These are phyloP conservation scores for Tridacna gigas DNA, from an alignment of 2,888 invertebrate genomes.

Conservation along the genomic window DNA sequence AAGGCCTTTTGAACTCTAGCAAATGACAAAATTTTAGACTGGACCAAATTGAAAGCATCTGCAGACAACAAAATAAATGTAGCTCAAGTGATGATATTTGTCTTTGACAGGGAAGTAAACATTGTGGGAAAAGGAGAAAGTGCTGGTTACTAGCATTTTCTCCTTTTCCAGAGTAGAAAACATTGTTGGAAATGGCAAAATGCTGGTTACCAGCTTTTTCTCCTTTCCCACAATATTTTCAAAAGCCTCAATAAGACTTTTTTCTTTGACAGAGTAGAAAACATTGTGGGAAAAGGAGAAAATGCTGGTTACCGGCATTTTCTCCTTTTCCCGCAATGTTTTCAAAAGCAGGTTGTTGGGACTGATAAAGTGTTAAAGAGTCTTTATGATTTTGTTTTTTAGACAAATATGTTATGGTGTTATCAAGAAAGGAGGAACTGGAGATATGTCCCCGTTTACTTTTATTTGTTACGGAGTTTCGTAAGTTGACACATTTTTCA, in stretches of 20 bases:
- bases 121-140: background rate
- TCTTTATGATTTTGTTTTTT: slow-evolving; percentile 51
- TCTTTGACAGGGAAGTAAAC: background rate
- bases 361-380: background rate
- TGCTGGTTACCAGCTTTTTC: too few relatives aligned
- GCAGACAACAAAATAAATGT: too few relatives aligned
- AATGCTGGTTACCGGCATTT: background rate
- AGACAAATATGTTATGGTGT: slow-evolving; percentile 77
- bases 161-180: too few relatives aligned
- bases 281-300: slow-evolving; percentile 3
- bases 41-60: too few relatives aligned
- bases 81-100: too few relatives aligned
- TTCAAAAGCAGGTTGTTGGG: too few relatives aligned
- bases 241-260: too few relatives aligned
- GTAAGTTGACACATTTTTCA: slow-evolving; percentile 61
- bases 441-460: slow-evolving; percentile 76
- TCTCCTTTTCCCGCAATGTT: background rate
- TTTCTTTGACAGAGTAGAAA: too few relatives aligned
- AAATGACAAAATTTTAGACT: too few relatives aligned
- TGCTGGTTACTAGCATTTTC: background rate
- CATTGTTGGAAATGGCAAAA: too few relatives aligned
- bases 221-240: too few relatives aligned
- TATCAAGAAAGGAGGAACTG: slow-evolving; percentile 73
- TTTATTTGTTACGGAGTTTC: slow-evolving; percentile 76
- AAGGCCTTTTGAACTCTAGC: too few relatives aligned